phyloP scores from a whole-genome alignment of 2,113 vertebrate genomes.

The Pionites leucogaster region DNA sequence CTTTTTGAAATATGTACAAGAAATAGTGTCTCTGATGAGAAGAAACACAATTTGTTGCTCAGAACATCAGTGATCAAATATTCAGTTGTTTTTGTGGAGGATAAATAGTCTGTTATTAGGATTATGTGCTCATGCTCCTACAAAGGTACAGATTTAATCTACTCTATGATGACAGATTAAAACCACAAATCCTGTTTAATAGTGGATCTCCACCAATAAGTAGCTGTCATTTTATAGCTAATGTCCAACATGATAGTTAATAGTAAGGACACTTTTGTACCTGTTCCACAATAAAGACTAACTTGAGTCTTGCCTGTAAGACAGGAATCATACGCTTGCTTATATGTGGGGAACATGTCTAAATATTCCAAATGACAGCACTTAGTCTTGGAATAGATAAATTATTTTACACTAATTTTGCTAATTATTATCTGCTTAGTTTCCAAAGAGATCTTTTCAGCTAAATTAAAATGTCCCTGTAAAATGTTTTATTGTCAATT shows the following conservation, averaged over 20 bases:
- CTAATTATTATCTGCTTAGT: neutral
- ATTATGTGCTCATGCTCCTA: neutral
- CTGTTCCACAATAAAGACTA: neutral
- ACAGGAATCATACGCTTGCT: neutral
- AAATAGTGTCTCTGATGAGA: neutral
- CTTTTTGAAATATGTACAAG: neutral
- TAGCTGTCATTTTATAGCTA: neutral
- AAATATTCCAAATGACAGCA: neutral
- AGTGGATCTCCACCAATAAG: neutral
- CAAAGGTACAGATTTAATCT: neutral
- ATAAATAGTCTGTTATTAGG: neutral
- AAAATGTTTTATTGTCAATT: neutral
- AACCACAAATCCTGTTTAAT: neutral
- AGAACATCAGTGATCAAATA: neutral
- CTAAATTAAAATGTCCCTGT: neutral
- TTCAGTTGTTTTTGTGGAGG: neutral
- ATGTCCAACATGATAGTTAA: neutral
- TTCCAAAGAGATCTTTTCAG: neutral
- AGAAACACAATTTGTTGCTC: neutral
- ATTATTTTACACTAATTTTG: neutral
- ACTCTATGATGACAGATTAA: neutral
- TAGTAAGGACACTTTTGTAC: neutral
- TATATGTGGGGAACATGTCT: neutral
- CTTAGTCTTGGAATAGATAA: neutral
- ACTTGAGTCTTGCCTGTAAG: neutral